These are phyloP conservation scores for Nebria ingens DNA, from an alignment of 1,140 invertebrate species.

Conservation along the genomic window DNA sequence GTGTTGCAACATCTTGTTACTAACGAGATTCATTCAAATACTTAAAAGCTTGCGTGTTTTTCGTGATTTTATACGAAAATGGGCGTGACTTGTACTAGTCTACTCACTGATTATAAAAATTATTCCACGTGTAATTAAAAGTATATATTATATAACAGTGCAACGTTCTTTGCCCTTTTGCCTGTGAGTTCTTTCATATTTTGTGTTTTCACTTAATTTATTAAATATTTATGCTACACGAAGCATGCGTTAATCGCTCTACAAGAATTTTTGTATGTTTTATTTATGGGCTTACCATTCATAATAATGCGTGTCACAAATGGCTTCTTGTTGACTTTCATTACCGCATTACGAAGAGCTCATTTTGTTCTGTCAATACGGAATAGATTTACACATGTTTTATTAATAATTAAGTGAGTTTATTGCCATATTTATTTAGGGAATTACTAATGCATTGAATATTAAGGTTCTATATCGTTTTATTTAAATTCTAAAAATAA, in stretches of 20 bases:
- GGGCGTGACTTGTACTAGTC: not conserved
- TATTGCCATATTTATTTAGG: too few species aligned
- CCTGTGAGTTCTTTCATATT: not conserved
- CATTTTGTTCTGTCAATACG: too few species aligned
- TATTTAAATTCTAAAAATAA: too few species aligned
- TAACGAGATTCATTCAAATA: not conserved
- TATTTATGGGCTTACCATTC: not conserved
- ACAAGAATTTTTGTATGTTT: not conserved
- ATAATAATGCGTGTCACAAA: too few species aligned
- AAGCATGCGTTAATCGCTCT: not conserved
- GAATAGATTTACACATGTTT: too few species aligned
- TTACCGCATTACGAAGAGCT: too few species aligned
- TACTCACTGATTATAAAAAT: not conserved
- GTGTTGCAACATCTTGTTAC: not conserved
- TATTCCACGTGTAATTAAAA: conserved; percentile 1
- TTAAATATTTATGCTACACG: not conserved
- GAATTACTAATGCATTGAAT: too few species aligned
- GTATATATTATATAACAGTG: not conserved
- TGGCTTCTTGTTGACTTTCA: too few species aligned
- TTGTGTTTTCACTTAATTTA: conserved; percentile 9
- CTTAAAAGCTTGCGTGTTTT: not conserved
- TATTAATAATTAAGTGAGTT: too few species aligned
- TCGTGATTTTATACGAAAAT: not conserved
- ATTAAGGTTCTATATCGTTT: too few species aligned
- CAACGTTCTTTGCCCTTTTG: too few species aligned